phyloP scores from a whole-genome alignment of 2,888 invertebrate species.

The Zonitis immaculata region DNA sequence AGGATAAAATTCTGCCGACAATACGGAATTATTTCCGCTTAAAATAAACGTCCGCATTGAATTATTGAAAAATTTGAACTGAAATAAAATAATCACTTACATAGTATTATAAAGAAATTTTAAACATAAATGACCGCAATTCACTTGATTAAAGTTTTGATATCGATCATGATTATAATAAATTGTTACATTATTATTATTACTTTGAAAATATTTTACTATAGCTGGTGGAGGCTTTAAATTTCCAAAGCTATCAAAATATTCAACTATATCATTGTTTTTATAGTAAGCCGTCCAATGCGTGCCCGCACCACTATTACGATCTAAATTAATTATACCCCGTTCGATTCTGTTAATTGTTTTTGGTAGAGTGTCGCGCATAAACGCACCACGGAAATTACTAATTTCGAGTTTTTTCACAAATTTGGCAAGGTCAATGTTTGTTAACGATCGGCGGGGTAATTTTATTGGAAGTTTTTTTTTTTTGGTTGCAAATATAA shows the following conservation, averaged over 20 bases:
- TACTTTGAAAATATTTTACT: slow-evolving; percentile 15
- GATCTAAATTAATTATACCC: slow-evolving; percentile 21
- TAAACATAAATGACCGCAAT: slow-evolving; percentile 23
- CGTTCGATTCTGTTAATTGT: slow-evolving; percentile 10
- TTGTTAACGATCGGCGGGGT: slow-evolving; percentile 10
- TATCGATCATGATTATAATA: slow-evolving; percentile 4
- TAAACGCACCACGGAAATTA: slow-evolving; percentile 15
- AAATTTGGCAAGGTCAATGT: slow-evolving; percentile 8
- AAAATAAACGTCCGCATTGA: neutral
- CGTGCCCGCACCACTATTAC: slow-evolving; percentile 11
- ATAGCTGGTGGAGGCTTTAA: slow-evolving; percentile 17
- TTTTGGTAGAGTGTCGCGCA: slow-evolving; percentile 11
- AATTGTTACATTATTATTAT: neutral
- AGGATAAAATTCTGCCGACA: neutral
- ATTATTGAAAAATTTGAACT: neutral
- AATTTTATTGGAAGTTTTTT: slow-evolving; percentile 23
- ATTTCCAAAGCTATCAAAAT: slow-evolving; percentile 20
- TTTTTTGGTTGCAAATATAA: slow-evolving; percentile 21
- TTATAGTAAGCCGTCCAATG: slow-evolving; percentile 20
- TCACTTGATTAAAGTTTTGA: slow-evolving; percentile 4
- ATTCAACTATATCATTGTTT: slow-evolving; percentile 10
- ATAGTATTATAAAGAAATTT: slow-evolving; percentile 15
- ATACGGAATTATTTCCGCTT: neutral
- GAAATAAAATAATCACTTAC: slow-evolving; percentile 9
- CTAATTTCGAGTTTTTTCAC: slow-evolving; percentile 1